Evolutionary conservation across 2,888 invertebrate species (phyloP).

Genomic region (Eilema sororculum): DNA sequence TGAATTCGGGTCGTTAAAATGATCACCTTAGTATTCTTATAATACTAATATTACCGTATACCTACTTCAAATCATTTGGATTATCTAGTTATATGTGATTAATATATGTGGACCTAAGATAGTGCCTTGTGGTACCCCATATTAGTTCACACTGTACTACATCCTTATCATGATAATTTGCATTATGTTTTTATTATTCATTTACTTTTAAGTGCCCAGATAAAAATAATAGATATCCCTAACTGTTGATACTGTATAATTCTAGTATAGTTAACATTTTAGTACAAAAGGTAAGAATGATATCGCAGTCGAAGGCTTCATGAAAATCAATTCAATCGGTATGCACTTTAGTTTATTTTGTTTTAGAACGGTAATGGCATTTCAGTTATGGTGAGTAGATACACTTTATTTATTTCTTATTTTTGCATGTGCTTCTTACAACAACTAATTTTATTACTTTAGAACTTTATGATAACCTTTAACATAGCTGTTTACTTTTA

Average conservation of each 20-base stretch:
- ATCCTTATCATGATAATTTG: neutral
- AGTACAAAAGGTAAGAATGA: slow-evolving; percentile 69
- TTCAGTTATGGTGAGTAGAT: slow-evolving; percentile 66
- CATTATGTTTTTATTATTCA: neutral
- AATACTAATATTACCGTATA: neutral
- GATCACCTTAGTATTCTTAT: neutral
- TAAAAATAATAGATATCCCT: neutral
- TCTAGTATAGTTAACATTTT: slow-evolving; percentile 29
- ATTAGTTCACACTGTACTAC: neutral
- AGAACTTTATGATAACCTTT: too few relatives aligned
- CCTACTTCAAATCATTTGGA: neutral
- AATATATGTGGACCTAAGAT: slow-evolving; percentile 10
- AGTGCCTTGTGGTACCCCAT: slow-evolving; percentile 23
- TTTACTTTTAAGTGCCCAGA: slow-evolving; percentile 5
- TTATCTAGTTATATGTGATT: neutral
- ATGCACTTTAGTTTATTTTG: slow-evolving; percentile 59
- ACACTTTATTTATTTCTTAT: slow-evolving; percentile 13
- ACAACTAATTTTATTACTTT: neutral
- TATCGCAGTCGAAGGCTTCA: slow-evolving; percentile 57
- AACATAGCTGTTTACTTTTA: neutral
- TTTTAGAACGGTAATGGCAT: slow-evolving; percentile 63
- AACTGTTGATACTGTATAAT: neutral
- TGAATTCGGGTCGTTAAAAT: neutral
- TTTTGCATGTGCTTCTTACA: slow-evolving; percentile 30
- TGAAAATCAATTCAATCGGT: slow-evolving; percentile 45